Conservation (phyloP, 2,888 invertebrate species). For the Mechanitis mazaeus region DNA sequence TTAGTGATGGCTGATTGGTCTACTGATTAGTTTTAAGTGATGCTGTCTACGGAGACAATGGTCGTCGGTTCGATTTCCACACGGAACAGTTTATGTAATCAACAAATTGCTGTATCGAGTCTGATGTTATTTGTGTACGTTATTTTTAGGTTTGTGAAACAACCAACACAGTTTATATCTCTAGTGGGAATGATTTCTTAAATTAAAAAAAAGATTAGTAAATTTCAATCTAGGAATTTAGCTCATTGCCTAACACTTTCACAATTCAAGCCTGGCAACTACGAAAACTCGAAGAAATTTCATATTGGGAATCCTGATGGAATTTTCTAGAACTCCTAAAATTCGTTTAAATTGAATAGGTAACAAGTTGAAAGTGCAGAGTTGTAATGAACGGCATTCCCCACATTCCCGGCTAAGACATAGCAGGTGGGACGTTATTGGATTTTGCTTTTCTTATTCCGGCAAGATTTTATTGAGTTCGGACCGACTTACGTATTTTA, state of each 20-base stretch:
- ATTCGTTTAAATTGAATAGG: constrained; percentile 56
- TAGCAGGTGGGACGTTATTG: constrained; percentile 63
- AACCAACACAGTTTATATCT: too few relatives aligned
- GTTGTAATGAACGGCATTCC: constrained; percentile 67
- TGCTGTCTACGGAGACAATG: too few relatives aligned
- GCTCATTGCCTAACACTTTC: too few relatives aligned
- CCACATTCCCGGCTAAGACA: constrained; percentile 56
- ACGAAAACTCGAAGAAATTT: constrained; percentile 24
- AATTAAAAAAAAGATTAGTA: neutral
- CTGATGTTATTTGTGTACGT: neutral
- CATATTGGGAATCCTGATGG: constrained; percentile 20
- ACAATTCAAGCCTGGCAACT: constrained; percentile 4
- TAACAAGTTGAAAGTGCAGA: constrained; percentile 59
- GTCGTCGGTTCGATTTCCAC: too few relatives aligned
- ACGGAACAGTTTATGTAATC: neutral
- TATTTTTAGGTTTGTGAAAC: too few relatives aligned
- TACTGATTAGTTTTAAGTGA: too few relatives aligned
- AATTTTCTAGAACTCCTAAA: constrained; percentile 37
- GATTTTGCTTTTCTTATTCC: constrained; percentile 44
- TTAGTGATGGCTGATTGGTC: too few relatives aligned
- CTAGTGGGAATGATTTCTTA: too few relatives aligned
- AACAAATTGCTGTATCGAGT: neutral
- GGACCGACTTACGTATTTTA: constrained; percentile 15
- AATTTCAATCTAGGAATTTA: constrained; percentile 3
- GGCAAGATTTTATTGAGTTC: constrained; percentile 46